These are phyloP conservation scores for Galeopterus variegatus DNA, from an alignment of 2,113 vertebrate species.

Conservation along the genomic window DNA sequence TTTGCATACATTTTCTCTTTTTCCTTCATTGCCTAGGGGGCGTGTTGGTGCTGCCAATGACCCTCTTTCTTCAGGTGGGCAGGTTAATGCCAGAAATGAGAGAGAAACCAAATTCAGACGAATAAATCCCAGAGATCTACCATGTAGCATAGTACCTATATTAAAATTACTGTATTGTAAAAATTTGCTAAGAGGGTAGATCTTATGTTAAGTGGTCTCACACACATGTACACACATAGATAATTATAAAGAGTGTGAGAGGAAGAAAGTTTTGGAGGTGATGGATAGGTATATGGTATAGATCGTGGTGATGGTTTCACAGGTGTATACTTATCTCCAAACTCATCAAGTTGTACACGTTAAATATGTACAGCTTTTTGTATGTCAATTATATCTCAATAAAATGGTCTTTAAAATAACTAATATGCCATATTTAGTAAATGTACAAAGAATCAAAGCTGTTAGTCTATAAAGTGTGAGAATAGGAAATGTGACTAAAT, in stretches of 20 bases:
- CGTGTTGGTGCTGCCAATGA: neutral
- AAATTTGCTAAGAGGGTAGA: neutral
- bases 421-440: neutral
- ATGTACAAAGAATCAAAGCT: slow-evolving; percentile 58
- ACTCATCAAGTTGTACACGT: neutral
- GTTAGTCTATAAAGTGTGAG: neutral
- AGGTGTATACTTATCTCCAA: neutral
- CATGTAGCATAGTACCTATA: neutral
- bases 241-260: neutral
- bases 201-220: neutral
- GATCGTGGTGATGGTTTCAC: neutral
- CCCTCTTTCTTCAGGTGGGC: neutral
- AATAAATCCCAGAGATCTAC: neutral
- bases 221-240: neutral
- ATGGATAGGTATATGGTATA: neutral
- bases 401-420: neutral
- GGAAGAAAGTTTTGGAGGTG: neutral
- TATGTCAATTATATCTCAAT: neutral
- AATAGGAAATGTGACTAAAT: slow-evolving; percentile 21
- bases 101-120: neutral
- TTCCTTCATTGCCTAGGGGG: neutral
- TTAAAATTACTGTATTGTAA: neutral
- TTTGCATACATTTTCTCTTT: neutral
- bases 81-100: neutral
- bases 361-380: neutral